Conservation (phyloP, 2,113 vertebrate genomes). For the Oncorhynchus clarkii region DNA sequence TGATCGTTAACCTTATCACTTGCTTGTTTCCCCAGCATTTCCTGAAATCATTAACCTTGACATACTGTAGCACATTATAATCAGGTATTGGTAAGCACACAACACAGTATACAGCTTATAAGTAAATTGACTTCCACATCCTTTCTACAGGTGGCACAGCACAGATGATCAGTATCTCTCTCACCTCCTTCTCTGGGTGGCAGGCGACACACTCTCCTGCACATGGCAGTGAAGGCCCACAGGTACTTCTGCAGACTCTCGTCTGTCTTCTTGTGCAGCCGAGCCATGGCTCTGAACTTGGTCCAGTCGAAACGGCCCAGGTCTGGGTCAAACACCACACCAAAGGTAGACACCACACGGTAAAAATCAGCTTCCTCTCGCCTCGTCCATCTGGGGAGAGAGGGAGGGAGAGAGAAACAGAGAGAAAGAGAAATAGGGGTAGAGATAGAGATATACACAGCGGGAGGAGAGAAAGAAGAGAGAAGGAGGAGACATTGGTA, state of each 20-base stretch:
- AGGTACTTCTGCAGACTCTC: conserved; percentile 96
- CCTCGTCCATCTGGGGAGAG: conserved; percentile 86
- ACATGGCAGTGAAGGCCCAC: conserved; percentile 95
- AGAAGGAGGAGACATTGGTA: not conserved
- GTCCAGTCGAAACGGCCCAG: conserved; percentile 94
- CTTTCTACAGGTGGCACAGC: not conserved
- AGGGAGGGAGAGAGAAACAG: too few species aligned
- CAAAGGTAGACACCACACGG: conserved; percentile 96
- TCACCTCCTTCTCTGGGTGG: conserved; percentile 91
- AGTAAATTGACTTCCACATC: not conserved
- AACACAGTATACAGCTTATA: not conserved
- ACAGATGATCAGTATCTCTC: conserved; percentile 10
- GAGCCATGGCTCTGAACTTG: conserved; percentile 96
- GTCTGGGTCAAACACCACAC: conserved; percentile 94
- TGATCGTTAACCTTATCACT: conserved; percentile 24
- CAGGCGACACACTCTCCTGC: conserved; percentile 91
- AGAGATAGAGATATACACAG: not conserved
- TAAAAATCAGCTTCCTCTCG: conserved; percentile 98
- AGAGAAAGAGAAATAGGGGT: not conserved
- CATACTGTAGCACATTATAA: too few species aligned
- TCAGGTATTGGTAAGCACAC: too few species aligned
- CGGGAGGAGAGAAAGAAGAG: not conserved
- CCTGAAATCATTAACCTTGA: conserved; percentile 7
- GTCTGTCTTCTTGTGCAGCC: conserved; percentile 96
- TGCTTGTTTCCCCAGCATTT: conserved; percentile 1